Evolutionary conservation across 2,888 invertebrate genomes (phyloP).

Genomic region (Stenodera caucasica): DNA sequence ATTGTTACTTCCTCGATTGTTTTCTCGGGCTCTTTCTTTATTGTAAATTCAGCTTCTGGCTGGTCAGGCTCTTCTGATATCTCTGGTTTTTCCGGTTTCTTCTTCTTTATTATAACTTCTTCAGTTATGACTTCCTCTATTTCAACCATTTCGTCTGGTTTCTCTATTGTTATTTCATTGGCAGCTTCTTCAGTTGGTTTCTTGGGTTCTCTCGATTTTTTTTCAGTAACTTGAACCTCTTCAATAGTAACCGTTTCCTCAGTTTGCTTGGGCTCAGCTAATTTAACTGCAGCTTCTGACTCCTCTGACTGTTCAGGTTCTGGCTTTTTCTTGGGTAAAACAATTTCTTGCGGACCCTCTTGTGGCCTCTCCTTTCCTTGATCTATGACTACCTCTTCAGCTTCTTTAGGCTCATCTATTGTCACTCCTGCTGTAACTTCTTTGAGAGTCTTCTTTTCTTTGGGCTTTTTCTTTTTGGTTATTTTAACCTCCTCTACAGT

Average conservation of each 20-base stretch:
- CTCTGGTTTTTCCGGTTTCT: constrained; percentile 29
- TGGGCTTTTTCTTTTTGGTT: constrained; percentile 37
- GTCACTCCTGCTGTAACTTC: too few species aligned
- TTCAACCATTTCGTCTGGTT: constrained; percentile 34
- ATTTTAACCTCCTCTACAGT: constrained; percentile 56
- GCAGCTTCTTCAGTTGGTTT: constrained; percentile 61
- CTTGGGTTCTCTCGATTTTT: constrained; percentile 31
- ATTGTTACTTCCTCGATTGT: constrained; percentile 35
- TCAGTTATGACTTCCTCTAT: constrained; percentile 36
- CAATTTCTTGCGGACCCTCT: too few species aligned
- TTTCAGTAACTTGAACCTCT: constrained; percentile 55
- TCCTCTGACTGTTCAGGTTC: constrained; percentile 16
- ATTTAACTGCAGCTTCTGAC: constrained; percentile 42
- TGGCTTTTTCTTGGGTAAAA: constrained; percentile 31
- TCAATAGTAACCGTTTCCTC: constrained; percentile 38
- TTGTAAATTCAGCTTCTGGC: constrained; percentile 42
- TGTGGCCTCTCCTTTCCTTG: too few species aligned
- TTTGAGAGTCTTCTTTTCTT: too few species aligned
- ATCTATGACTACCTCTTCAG: too few species aligned
- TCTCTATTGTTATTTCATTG: constrained; percentile 62
- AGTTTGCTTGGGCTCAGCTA: constrained; percentile 39
- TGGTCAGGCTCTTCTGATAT: constrained; percentile 15
- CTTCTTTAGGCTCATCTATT: too few species aligned
- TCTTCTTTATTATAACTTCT: constrained; percentile 32
- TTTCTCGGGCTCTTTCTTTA: constrained; percentile 40